phyloP scores from a whole-genome alignment of 2,113 vertebrate species.

The Tringa solitaria region DNA sequence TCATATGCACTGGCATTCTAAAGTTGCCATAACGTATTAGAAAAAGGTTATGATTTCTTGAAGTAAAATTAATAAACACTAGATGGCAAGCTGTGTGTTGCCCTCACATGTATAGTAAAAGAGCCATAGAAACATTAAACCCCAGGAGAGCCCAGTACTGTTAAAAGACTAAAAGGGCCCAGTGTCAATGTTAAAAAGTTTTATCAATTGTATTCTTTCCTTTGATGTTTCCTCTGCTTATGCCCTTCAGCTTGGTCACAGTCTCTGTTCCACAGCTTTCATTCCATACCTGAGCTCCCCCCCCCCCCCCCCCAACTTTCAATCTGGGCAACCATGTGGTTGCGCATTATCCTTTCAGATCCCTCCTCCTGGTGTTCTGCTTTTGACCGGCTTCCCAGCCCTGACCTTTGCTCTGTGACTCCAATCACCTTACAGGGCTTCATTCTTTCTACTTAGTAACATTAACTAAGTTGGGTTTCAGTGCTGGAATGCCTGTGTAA shows the following conservation, averaged over 20 bases:
- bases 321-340: neutral
- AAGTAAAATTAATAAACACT: neutral
- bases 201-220: neutral
- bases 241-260: neutral
- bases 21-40: neutral
- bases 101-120: accelerated
- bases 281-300: neutral
- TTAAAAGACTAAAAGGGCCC: neutral
- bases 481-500: neutral
- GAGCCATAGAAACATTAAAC: neutral
- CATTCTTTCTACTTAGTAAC: neutral
- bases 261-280: neutral
- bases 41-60: neutral
- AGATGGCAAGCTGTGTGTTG: slow-evolving; percentile 21
- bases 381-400: neutral
- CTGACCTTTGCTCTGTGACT: neutral
- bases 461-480: neutral
- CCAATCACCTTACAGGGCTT: neutral
- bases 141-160: neutral
- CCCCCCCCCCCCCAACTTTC: neutral
- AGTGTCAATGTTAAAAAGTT: neutral
- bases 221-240: neutral
- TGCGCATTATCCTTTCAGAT: neutral
- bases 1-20: neutral
- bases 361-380: neutral